A percentile compares a stretch with the other conserved stretches of the same genome.
phyloP scores from a whole-genome alignment of 53 echinoderm and acorn worm species.

The Glandiceps talaboti region DNA sequence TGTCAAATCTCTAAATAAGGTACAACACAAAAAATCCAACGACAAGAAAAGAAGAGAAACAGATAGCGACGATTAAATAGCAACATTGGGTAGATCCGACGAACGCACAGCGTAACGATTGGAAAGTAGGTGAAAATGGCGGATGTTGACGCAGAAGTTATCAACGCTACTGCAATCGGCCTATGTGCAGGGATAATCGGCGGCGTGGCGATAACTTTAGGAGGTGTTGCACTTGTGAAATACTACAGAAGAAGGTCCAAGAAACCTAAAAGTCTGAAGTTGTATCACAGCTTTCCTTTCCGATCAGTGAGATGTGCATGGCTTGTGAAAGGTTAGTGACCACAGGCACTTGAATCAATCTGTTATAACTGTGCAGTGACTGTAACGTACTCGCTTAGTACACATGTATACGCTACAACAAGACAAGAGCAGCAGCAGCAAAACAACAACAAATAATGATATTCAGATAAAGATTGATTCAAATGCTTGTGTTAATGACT shows the following conservation, averaged over 20 bases:
- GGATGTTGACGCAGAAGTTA: slow-evolving; percentile 5
- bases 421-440: no score
- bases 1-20: no score
- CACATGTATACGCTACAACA: background rate
- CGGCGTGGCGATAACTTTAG: background rate
- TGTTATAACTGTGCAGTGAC: background rate
- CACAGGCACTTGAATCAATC: background rate
- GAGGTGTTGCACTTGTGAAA: slow-evolving; percentile 1
- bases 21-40: no score
- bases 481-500: no score
- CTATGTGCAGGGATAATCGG: background rate
- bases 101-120: no score
- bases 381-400: background rate
- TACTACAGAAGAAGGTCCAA: slow-evolving; percentile 7
- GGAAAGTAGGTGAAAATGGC: slow-evolving; percentile 4
- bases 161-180: slow-evolving; percentile 9
- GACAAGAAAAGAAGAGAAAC: no score
- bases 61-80: no score
- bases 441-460: no score
- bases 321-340: slow-evolving; percentile 7
- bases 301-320: slow-evolving; percentile 10
- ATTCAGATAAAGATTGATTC: no score
- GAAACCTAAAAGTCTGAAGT: background rate
- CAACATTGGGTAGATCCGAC: no score
- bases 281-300: slow-evolving; percentile 11